Evolutionary conservation across 92 coral and sea anemone genomes (phyloP).

Genomic region (Parazoanthus atlanticus): DNA sequence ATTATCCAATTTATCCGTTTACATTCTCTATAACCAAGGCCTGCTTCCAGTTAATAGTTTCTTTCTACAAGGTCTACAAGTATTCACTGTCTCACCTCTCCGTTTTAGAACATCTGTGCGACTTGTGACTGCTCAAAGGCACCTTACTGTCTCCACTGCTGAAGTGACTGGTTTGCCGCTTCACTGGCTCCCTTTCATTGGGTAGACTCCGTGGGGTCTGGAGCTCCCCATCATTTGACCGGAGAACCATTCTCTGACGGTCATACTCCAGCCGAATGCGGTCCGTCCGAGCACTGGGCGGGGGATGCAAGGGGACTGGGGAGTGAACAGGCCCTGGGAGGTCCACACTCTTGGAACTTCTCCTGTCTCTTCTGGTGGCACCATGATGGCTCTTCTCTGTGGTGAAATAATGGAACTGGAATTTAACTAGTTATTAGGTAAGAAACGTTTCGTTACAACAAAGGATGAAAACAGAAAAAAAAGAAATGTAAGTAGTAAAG

Average conservation of each 20-base stretch:
- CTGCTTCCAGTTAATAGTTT: too few species aligned
- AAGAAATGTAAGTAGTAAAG: not conserved
- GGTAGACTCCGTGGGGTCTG: not conserved
- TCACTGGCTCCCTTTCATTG: constrained; percentile 20
- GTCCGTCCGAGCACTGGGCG: constrained; percentile 81
- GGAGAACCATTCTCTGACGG: constrained; percentile 73
- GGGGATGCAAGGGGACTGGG: constrained; percentile 86
- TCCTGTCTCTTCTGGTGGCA: constrained; percentile 36
- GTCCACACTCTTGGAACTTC: constrained; percentile 42
- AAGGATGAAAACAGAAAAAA: not conserved
- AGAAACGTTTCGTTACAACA: too few species aligned
- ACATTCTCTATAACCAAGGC: too few species aligned
- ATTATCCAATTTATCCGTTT: too few species aligned
- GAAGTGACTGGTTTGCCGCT: constrained; percentile 35
- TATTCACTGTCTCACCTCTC: constrained; percentile 7
- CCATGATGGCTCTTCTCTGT: constrained; percentile 36
- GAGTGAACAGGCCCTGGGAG: constrained; percentile 74
- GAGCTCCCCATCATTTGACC: constrained; percentile 56
- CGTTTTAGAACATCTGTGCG: constrained; percentile 5
- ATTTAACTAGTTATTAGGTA: too few species aligned
- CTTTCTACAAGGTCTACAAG: too few species aligned
- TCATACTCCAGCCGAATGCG: constrained; percentile 84
- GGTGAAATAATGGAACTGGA: not conserved
- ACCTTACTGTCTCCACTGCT: constrained; percentile 35
- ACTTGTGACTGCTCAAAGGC: constrained; percentile 42